Evolutionary conservation across 2,113 vertebrate genomes (phyloP).

Genomic region (Pangasianodon hypophthalmus): DNA sequence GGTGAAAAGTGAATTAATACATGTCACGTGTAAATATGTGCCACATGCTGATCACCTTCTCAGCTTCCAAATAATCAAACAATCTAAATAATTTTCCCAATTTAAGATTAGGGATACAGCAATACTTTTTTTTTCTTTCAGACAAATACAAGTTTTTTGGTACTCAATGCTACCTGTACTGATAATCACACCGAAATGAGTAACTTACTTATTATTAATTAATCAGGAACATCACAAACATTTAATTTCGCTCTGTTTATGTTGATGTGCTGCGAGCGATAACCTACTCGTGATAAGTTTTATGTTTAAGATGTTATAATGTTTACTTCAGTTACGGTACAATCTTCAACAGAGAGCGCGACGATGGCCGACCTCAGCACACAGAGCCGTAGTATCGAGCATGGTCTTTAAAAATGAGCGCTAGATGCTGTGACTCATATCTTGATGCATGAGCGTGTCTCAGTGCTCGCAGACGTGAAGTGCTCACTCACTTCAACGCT

Average conservation of each 20-base stretch:
- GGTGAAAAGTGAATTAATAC: constrained; percentile 21
- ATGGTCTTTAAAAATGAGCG: too few relatives aligned
- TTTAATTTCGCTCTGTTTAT: too few relatives aligned
- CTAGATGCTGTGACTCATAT: not conserved
- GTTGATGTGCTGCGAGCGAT: too few relatives aligned
- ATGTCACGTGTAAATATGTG: not conserved
- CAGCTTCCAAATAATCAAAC: not conserved
- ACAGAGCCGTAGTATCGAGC: too few relatives aligned
- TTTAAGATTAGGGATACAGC: not conserved
- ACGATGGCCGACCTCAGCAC: too few relatives aligned
- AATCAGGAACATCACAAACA: too few relatives aligned
- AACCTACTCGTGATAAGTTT: too few relatives aligned
- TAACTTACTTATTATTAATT: not conserved
- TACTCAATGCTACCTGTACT: not conserved
- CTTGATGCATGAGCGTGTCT: not conserved
- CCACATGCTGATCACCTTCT: not conserved
- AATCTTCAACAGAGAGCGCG: not conserved
- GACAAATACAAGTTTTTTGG: not conserved
- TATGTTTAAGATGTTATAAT: not conserved
- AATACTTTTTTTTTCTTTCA: not conserved
- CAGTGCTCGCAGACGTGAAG: not conserved
- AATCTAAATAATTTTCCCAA: not conserved
- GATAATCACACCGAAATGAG: not conserved
- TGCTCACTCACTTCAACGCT: not conserved
- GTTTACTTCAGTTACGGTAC: not conserved